A percentile compares a stretch with the other conserved stretches of the same genome.
These are phyloP conservation scores for Callorhinus ursinus DNA, from an alignment of 2,113 vertebrate genomes.

Conservation along the genomic window DNA sequence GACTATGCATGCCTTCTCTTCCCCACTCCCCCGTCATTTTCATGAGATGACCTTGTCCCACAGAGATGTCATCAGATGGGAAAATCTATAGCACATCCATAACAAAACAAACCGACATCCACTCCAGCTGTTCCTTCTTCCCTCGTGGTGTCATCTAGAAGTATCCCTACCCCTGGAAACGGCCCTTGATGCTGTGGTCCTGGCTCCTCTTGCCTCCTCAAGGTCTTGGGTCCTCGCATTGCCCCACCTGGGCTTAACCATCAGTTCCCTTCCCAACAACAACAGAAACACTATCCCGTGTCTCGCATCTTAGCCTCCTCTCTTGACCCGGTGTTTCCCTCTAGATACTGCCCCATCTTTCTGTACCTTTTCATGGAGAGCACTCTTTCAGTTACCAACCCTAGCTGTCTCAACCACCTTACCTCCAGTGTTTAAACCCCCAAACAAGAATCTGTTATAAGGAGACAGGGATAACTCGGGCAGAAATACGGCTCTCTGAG, in stretches of 20 bases:
- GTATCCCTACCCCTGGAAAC: background rate
- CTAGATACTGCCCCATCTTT: background rate
- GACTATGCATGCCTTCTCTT: background rate
- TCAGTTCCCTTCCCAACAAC: background rate
- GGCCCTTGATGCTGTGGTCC: background rate
- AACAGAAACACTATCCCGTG: background rate
- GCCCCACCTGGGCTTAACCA: background rate
- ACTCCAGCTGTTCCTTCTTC: background rate
- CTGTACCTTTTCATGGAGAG: background rate
- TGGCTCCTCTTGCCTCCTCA: background rate
- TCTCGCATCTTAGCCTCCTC: background rate
- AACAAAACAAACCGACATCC: background rate
- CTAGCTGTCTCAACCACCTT: background rate
- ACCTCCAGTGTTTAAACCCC: background rate
- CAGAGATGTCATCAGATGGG: background rate
- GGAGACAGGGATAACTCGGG: background rate
- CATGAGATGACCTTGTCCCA: background rate
- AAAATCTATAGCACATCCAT: background rate
- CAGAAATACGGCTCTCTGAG: background rate
- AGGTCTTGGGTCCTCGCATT: background rate
- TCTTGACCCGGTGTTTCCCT: background rate
- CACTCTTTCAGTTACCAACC: background rate
- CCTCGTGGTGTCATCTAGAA: background rate
- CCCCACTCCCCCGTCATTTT: background rate
- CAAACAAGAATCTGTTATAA: background rate